phyloP scores from a whole-genome alignment of 2,113 vertebrate genomes.

The Eptesicus fuscus region DNA sequence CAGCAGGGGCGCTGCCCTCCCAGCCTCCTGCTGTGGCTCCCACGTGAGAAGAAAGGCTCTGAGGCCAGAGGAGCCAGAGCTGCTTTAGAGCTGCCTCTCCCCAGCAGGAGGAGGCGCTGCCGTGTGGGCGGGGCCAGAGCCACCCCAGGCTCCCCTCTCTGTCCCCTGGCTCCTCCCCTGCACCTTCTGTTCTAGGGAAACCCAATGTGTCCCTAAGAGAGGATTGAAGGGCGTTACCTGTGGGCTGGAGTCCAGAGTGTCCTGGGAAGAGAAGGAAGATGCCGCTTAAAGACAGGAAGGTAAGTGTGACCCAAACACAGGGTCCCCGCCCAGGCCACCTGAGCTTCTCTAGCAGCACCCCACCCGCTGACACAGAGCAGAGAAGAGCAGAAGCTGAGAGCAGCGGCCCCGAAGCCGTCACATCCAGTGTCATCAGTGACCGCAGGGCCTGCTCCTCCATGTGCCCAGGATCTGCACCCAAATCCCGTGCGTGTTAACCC shows the following conservation, averaged over 20 bases:
- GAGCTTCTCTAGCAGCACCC: too few relatives aligned
- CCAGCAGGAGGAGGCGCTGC: neutral
- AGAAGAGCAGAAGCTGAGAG: accelerated
- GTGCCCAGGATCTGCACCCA: accelerated
- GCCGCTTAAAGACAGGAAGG: too few relatives aligned
- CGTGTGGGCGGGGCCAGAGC: neutral
- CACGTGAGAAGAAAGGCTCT: accelerated
- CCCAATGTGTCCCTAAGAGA: neutral
- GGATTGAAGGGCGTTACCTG: neutral
- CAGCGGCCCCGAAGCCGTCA: neutral
- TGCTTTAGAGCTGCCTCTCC: accelerated
- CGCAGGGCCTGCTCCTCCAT: neutral
- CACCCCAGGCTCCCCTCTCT: too few relatives aligned
- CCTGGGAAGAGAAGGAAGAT: too few relatives aligned
- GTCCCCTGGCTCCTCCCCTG: neutral
- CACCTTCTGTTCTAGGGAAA: neutral
- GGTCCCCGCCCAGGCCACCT: too few relatives aligned
- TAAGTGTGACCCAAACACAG: too few relatives aligned
- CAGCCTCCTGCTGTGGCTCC: accelerated
- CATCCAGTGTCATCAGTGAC: neutral
- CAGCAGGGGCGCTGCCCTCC: neutral
- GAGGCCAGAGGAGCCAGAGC: accelerated
- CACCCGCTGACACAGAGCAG: neutral
- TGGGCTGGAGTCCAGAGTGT: too few relatives aligned
- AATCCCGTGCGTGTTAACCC: accelerated